Conservation (phyloP, 2,888 invertebrate genomes). For the Sphaeridia pumilis region DNA sequence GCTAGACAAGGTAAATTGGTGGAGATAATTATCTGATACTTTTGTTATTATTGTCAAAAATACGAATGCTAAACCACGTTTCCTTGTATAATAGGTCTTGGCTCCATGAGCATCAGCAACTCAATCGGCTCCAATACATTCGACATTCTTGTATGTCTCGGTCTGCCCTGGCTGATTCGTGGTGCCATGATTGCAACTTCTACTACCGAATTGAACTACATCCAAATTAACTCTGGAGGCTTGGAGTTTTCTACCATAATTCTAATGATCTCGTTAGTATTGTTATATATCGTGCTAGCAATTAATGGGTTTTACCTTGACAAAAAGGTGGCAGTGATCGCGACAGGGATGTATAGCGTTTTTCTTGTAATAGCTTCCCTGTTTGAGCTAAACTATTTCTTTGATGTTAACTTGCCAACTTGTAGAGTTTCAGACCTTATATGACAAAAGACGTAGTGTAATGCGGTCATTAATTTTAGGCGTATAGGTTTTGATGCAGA, state of each 20-base stretch:
- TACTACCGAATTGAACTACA: slow-evolving; percentile 57
- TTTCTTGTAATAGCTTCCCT: slow-evolving; percentile 77
- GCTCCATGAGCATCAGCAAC: slow-evolving; percentile 83
- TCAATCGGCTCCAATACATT: slow-evolving; percentile 84
- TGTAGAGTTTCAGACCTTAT: slow-evolving; percentile 43
- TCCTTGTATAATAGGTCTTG: no score
- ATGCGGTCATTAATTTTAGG: no score
- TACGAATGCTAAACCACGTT: no score
- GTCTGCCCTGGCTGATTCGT: slow-evolving; percentile 79
- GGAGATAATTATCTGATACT: neutral
- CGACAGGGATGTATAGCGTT: slow-evolving; percentile 73
- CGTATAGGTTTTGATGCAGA: no score
- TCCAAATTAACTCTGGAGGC: slow-evolving; percentile 80
- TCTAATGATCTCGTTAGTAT: slow-evolving; percentile 67
- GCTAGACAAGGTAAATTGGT: slow-evolving; percentile 65
- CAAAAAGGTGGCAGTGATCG: slow-evolving; percentile 66
- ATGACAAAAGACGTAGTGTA: neutral
- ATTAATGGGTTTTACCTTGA: slow-evolving; percentile 78
- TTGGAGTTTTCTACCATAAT: slow-evolving; percentile 84
- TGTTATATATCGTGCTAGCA: slow-evolving; percentile 72
- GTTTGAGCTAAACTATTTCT: slow-evolving; percentile 87
- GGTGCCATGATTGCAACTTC: slow-evolving; percentile 69
- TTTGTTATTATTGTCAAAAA: no score
- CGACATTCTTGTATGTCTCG: slow-evolving; percentile 73
- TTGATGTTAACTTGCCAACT: slow-evolving; percentile 75